These are phyloP conservation scores for Aphodius granarius DNA, from an alignment of 2,888 invertebrate genomes.

Conservation along the genomic window DNA sequence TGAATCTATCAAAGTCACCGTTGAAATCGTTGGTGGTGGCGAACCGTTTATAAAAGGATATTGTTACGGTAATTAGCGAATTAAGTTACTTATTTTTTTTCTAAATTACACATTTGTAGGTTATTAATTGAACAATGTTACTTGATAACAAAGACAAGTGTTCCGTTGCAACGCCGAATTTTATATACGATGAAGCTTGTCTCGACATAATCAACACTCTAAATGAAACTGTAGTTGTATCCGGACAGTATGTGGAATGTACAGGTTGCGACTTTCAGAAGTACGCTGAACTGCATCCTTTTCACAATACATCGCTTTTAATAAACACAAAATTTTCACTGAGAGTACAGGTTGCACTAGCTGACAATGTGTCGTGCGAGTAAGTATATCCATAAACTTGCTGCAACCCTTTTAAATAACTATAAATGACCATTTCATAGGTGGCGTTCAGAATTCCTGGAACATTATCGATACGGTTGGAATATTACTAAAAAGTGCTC, in stretches of 20 bases:
- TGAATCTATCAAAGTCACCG: no score
- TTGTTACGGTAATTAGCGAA: no score
- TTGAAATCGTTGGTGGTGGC: no score
- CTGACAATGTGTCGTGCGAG: slow-evolving; percentile 16
- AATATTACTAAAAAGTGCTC: slow-evolving; percentile 47
- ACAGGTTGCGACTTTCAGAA: slow-evolving; percentile 49
- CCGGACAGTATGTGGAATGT: slow-evolving; percentile 52
- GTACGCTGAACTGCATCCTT: slow-evolving; percentile 38
- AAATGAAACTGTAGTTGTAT: slow-evolving; percentile 40
- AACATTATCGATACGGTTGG: slow-evolving; percentile 53
- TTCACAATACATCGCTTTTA: slow-evolving; percentile 43
- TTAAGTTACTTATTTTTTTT: no score
- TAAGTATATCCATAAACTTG: no score
- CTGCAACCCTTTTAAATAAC: background rate
- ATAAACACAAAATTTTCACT: slow-evolving; percentile 49
- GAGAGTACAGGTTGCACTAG: slow-evolving; percentile 39
- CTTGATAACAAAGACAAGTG: slow-evolving; percentile 35
- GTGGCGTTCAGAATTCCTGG: slow-evolving; percentile 45
- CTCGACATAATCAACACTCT: slow-evolving; percentile 48
- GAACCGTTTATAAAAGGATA: no score
- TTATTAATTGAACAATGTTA: slow-evolving; percentile 30
- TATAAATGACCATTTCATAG: slow-evolving; percentile 36
- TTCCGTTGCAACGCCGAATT: slow-evolving; percentile 34
- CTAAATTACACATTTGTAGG: background rate
- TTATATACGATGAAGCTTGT: slow-evolving; percentile 52